These are phyloP conservation scores for Drosophila nebulosa DNA, from an alignment of 1,140 invertebrate species.

Conservation along the genomic window DNA sequence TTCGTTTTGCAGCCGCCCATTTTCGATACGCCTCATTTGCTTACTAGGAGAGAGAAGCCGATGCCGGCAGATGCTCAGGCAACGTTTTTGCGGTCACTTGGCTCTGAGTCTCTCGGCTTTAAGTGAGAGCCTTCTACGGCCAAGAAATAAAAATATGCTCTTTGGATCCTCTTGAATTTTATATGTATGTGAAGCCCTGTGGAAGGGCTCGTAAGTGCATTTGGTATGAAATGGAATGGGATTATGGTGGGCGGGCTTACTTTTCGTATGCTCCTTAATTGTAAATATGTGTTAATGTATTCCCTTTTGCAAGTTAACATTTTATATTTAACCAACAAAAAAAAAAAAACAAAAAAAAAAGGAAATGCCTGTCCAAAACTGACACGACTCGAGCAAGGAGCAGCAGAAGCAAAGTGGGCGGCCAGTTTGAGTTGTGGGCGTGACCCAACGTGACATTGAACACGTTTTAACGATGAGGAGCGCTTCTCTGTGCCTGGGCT, in stretches of 20 bases:
- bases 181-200: constrained; percentile 3
- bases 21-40: constrained; percentile 16
- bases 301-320: constrained; percentile 71
- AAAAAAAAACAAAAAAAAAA: constrained; percentile 3
- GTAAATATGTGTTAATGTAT: constrained; percentile 79
- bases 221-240: constrained; percentile 38
- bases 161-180: constrained; percentile 12
- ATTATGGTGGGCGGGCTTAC: background rate
- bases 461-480: constrained; percentile 62
- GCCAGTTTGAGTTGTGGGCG: background rate
- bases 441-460: constrained; percentile 65
- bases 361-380: constrained; percentile 38
- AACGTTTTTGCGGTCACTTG: constrained; percentile 54
- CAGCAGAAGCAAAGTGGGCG: background rate
- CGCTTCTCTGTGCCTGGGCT: constrained; percentile 41
- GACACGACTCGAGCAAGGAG: constrained; percentile 12
- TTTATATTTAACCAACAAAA: constrained; percentile 64
- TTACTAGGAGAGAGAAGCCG: constrained; percentile 17
- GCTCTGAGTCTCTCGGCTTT: constrained; percentile 37
- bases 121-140: constrained; percentile 27
- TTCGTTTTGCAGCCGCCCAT: background rate
- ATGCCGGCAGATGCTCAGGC: constrained; percentile 14
- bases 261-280: constrained; percentile 52
- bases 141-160: constrained; percentile 4
- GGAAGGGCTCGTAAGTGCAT: constrained; percentile 53